Conservation (phyloP, 2,113 vertebrate genomes). For the Microtus pennsylvanicus region DNA sequence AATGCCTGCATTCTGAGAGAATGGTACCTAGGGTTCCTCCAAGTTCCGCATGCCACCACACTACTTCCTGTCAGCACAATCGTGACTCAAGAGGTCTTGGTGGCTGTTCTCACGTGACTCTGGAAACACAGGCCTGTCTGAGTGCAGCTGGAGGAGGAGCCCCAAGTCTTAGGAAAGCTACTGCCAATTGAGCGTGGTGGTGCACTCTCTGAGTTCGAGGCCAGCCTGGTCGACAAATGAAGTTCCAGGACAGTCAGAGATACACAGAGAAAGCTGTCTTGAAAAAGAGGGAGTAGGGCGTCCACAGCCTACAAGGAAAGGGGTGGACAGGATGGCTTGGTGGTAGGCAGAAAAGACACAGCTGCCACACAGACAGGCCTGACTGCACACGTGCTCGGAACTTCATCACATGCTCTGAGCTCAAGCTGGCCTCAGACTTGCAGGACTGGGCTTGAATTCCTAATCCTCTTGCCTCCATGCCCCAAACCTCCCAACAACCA, state of each 20-base stretch:
- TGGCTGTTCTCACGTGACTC: background rate
- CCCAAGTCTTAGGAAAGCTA: background rate
- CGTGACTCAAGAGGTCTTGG: background rate
- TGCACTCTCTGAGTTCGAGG: background rate
- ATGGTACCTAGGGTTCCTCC: background rate
- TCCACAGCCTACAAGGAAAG: background rate
- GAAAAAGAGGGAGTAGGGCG: background rate
- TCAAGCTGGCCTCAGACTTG: background rate
- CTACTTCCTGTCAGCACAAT: background rate
- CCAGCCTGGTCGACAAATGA: background rate
- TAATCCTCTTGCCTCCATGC: background rate
- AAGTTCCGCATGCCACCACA: background rate
- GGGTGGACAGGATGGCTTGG: background rate
- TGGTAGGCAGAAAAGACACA: background rate
- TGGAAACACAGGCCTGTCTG: background rate
- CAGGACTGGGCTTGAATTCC: background rate
- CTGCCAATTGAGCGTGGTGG: background rate
- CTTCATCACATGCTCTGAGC: background rate
- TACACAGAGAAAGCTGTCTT: background rate
- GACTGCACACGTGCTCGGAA: rapidly evolving
- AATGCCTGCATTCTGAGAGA: background rate
- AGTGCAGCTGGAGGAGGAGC: background rate
- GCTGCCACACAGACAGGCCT: no score
- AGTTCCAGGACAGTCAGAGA: background rate
- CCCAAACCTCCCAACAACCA: background rate